Evolutionary conservation across 2,113 vertebrate species (phyloP).

Genomic region (Chlamydotis undulata): DNA sequence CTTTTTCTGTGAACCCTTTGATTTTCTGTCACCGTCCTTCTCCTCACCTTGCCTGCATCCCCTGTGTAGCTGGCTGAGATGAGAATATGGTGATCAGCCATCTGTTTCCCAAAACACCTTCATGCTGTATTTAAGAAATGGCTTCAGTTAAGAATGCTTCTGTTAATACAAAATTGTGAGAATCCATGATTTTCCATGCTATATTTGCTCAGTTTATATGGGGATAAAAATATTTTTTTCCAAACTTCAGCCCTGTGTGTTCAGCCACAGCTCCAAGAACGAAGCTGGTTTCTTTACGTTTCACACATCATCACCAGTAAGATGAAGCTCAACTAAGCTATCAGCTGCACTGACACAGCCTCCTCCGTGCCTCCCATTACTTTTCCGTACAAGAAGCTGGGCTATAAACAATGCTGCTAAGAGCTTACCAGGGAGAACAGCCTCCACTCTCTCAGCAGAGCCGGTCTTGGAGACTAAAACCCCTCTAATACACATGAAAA

Average conservation of each 20-base stretch:
- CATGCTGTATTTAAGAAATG: neutral
- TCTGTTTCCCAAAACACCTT: neutral
- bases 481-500: neutral
- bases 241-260: neutral
- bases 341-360: neutral
- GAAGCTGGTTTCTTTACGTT: neutral
- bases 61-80: neutral
- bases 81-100: neutral
- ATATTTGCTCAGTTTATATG: neutral
- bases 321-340: neutral
- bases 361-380: neutral
- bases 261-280: neutral
- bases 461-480: neutral
- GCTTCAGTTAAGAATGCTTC: neutral
- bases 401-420: neutral
- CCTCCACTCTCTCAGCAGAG: neutral
- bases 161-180: neutral
- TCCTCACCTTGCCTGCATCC: neutral
- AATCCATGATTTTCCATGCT: neutral
- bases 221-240: neutral
- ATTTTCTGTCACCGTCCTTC: conserved; percentile 2
- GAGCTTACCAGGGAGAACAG: neutral
- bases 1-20: neutral
- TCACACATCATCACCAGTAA: neutral
- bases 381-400: neutral